Conservation (phyloP, 2,888 invertebrate species). For the Nemapogon koenigi region DNA sequence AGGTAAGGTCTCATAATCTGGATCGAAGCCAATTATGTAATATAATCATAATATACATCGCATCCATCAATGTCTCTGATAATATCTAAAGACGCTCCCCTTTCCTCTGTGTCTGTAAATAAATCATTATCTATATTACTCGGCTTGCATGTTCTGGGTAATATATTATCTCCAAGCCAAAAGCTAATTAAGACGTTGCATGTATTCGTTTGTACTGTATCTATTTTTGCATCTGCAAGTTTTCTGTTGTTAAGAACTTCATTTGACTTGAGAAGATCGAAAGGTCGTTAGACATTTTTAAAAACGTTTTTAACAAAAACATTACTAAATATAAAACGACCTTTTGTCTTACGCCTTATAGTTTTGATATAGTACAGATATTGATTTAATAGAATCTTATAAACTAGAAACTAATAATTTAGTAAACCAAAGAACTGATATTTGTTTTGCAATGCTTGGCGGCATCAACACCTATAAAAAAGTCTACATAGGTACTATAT, state of each 20-base stretch:
- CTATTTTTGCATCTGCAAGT: constrained; percentile 16
- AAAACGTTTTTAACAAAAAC: background rate
- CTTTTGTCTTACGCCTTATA: too few species aligned
- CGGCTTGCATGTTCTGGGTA: constrained; percentile 9
- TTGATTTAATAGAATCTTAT: too few species aligned
- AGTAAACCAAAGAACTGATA: too few species aligned
- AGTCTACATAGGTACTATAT: too few species aligned
- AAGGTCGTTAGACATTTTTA: constrained; percentile 26
- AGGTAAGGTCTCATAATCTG: too few species aligned
- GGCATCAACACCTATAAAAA: too few species aligned
- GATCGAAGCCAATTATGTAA: constrained; percentile 3
- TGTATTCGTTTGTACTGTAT: background rate
- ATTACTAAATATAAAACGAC: constrained; percentile 1
- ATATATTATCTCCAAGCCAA: constrained; percentile 5
- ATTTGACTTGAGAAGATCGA: constrained; percentile 61
- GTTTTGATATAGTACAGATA: too few species aligned
- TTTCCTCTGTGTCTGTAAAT: constrained; percentile 14
- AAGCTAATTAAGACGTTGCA: constrained; percentile 11
- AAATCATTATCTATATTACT: constrained; percentile 17
- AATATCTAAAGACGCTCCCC: constrained; percentile 17
- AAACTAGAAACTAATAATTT: too few species aligned
- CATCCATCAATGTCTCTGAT: constrained; percentile 33
- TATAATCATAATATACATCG: constrained; percentile 20
- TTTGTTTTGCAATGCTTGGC: too few species aligned
- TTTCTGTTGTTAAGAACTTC: constrained; percentile 43